phyloP scores from a whole-genome alignment of 2,113 vertebrate genomes.

The Romanogobio albipinnatus region DNA sequence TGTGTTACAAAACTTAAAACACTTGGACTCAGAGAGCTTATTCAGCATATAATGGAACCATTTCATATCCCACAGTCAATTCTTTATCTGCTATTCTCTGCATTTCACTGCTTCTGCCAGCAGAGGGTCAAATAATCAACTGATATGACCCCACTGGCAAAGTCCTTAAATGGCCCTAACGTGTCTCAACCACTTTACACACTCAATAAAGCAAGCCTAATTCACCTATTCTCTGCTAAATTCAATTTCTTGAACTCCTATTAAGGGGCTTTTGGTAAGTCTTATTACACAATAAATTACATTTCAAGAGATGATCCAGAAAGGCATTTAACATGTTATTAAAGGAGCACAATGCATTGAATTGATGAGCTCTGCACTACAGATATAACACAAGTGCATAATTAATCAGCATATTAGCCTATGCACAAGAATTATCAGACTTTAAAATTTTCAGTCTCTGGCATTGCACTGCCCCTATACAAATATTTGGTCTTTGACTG shows the following conservation, averaged over 20 bases:
- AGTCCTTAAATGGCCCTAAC: conserved; percentile 43
- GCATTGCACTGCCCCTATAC: background rate
- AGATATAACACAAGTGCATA: background rate
- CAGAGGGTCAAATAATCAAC: conserved; percentile 14
- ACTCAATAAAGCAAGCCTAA: conserved; percentile 75
- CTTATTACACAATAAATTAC: background rate
- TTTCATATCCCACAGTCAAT: background rate
- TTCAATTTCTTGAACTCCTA: conserved; percentile 54
- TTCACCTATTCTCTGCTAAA: conserved; percentile 71
- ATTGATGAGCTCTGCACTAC: background rate
- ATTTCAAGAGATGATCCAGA: background rate
- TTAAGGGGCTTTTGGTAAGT: background rate
- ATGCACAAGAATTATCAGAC: background rate
- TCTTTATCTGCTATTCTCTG: background rate
- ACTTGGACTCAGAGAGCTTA: background rate
- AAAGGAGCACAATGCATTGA: background rate
- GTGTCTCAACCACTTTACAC: conserved; percentile 68
- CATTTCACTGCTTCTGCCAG: background rate
- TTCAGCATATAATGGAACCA: background rate
- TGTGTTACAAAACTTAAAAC: conserved; percentile 9
- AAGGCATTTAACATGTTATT: conserved; percentile 6
- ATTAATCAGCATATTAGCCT: background rate
- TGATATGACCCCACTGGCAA: background rate
- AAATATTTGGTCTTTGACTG: background rate
- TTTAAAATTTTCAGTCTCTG: background rate